Base-by-base conservation (phyloP, 2,888 invertebrate species). In the Calameuta filiformis region DNA sequence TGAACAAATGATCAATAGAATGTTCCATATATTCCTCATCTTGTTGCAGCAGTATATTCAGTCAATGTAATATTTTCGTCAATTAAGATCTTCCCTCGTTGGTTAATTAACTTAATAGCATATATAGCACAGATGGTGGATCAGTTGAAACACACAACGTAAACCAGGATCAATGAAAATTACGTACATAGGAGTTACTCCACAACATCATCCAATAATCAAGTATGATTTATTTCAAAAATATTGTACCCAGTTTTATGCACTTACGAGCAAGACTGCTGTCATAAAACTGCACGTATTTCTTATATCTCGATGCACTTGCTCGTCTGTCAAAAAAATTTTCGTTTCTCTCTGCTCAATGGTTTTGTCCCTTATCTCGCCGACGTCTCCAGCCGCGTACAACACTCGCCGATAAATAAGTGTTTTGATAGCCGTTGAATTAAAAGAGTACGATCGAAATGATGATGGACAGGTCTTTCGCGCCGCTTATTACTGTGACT, bases 401-500 rank as follows among this genome's bases (percentile, higher is more conserved):
- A 37, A 56, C 12, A 76, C 76, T 33, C 31, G 6, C 73, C 12
- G 68, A 78, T 35, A 71, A 78, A 76, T 68, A 56, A 76, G 35
- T 73, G 56, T 68, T 76, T 56, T 69, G 31, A 30, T 56, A 35
- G 68, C 68, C 15, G 68, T 31, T 23, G 15, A 69, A 68, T 33
- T 56, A 34, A 37, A 35, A 73, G 56, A 69, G 56, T 78, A 76
- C 31, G 68, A 37, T 56, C 69, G 73, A 80, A 89, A 89, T 86
- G 56, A 86, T 87, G 89, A 89, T 86, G 80, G 89, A 89, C 89
- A 87, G 84, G 79, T 84, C 83, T 87, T 85, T 86, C 82, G 77
- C 68, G 80, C 86, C 86, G 86, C 84, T 81, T 74, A 86, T 89
- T 84, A 89, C 84, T 40, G 79, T 86, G 87, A 89, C 78, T 88